Conservation (phyloP, 2,888 invertebrate genomes). For the Xylota segnis region DNA sequence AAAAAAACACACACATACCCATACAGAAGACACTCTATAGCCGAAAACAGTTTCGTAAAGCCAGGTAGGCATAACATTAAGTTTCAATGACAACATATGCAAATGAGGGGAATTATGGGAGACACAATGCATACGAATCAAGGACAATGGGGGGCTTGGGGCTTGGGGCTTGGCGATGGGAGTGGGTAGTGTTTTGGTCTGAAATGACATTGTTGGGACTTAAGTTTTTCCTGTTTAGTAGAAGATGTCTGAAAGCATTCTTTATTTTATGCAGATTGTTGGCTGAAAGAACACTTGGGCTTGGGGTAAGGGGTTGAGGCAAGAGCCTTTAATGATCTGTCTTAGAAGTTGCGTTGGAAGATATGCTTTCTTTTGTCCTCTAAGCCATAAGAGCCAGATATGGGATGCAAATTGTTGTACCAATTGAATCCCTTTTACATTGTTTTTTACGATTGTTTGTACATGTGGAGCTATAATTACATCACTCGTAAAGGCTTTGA, state of each 20-base stretch:
- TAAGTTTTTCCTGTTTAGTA: slow-evolving; percentile 54
- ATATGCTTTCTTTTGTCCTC: not conserved
- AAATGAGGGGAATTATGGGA: slow-evolving; percentile 72
- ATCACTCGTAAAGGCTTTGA: too few species aligned
- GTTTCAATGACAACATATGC: slow-evolving; percentile 75
- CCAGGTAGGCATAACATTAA: slow-evolving; percentile 72
- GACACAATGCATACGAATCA: slow-evolving; percentile 70
- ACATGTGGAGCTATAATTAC: too few species aligned
- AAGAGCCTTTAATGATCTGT: slow-evolving; percentile 5
- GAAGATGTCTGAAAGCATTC: slow-evolving; percentile 52
- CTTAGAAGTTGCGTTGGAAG: not conserved
- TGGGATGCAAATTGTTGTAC: slow-evolving; percentile 51
- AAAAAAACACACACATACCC: not conserved
- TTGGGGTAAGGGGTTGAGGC: not conserved
- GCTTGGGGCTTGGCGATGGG: not conserved
- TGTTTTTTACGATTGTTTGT: too few species aligned
- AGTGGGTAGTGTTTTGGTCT: slow-evolving; percentile 35
- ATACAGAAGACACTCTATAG: slow-evolving; percentile 9
- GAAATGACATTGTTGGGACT: slow-evolving; percentile 53
- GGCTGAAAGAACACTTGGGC: slow-evolving; percentile 22
- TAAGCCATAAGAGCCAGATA: not conserved
- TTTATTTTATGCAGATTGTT: slow-evolving; percentile 41
- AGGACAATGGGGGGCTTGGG: slow-evolving; percentile 32
- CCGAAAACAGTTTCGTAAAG: slow-evolving; percentile 34
- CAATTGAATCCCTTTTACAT: not conserved